Conservation (phyloP, 2,888 invertebrate genomes). For the Hipparchia sbordonii region DNA sequence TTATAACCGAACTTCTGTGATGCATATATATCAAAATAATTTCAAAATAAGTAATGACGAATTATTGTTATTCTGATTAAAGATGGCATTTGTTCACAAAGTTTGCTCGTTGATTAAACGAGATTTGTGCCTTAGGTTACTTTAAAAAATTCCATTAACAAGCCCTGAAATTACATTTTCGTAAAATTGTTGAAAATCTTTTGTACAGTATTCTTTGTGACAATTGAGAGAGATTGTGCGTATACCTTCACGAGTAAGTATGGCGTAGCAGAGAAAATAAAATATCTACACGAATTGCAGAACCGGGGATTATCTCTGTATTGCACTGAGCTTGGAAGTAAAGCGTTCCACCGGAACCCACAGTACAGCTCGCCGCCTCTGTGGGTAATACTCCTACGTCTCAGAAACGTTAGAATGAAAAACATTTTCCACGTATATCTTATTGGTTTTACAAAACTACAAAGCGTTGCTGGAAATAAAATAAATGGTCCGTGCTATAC, state of each 20-base stretch:
- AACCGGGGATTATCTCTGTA: conserved; percentile 62
- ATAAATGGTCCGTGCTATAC: conserved; percentile 39
- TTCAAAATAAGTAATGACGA: no score
- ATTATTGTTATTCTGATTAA: no score
- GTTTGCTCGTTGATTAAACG: no score
- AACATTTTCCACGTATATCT: conserved; percentile 40
- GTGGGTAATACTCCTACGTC: conserved; percentile 52
- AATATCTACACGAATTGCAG: conserved; percentile 51
- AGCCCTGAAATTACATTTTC: no score
- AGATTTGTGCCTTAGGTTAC: no score
- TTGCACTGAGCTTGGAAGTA: conserved; percentile 55
- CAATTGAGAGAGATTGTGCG: no score
- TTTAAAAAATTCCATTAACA: no score
- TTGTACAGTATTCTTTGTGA: no score
- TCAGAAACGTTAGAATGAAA: conserved; percentile 40
- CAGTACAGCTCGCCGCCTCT: conserved; percentile 43
- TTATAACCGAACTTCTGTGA: no score
- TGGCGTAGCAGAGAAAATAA: conserved; percentile 37
- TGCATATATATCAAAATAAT: no score
- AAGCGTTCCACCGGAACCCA: conserved; percentile 52
- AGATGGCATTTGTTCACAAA: no score
- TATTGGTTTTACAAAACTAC: conserved; percentile 42
- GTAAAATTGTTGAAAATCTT: no score
- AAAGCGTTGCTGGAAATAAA: conserved; percentile 40
- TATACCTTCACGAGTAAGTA: conserved; percentile 19